Base-by-base conservation (phyloP, 2,797 vertebrate species). In the Caiman crocodilus region DNA sequence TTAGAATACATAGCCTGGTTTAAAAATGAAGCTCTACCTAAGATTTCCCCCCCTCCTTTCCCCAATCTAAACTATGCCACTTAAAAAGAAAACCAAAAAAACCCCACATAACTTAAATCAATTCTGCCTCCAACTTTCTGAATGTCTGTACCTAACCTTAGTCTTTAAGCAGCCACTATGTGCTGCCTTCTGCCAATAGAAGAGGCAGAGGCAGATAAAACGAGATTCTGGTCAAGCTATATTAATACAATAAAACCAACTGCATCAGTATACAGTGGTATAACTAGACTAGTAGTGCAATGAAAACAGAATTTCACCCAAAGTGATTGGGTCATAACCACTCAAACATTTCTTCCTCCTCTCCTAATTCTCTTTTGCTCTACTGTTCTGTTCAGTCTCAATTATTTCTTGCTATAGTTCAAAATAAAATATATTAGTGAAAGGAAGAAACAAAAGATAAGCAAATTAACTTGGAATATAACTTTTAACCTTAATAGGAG, bases 381-480 rank as follows among this genome's bases (percentile, higher is more conserved):
- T 85, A 71, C 59, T 58, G 59, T 82, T 95, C 26, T 56, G 15
- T 75, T 69, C 55, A 67, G 67, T 58, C 59, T 83, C 85, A 78
- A 79, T 14, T 32, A 10, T 50, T 69, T 69, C 14, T 25, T 77
- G 17, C 56, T 1, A 0, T 10, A 35, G 63, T 13, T 25, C 42
- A 89, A 91, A 85, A 79, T 17, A 9, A 14, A 85, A 92, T 18
- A 55, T 21, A 67, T 61, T 78, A 61, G 5, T 4, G 2, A 56
- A 92, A 87, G n/a, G 35, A 88, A n/a, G 16, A 92, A 73, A 74
- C 0, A 78, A 50, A 82, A 7, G 25, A 89, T 71, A 67, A 90
- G 30, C 26, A 81, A 71, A 35, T 67, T 57, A 55, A 2, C 12
- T 81, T 63, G 75, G 57, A 90, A 83, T 76, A 80, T 7, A 55